Base-by-base conservation (phyloP, 1,140 invertebrate species). In the Drosophila novamexicana region DNA sequence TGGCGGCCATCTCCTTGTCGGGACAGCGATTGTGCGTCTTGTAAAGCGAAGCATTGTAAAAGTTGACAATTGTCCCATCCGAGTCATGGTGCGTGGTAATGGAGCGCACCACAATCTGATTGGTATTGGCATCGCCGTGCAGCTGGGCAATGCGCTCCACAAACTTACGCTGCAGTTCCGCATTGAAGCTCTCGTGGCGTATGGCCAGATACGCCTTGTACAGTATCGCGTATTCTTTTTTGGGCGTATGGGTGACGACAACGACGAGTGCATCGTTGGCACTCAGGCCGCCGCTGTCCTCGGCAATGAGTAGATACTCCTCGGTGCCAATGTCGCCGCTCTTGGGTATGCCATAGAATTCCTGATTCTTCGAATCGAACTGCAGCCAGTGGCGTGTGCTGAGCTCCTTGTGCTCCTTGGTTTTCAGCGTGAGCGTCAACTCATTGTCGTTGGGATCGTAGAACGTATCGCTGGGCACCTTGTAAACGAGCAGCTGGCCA, bases 361-460 rank as follows among this genome's bases (percentile, higher is more conserved):
- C 97, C 90, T 97, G 96, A 93, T 97, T 97, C 66, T 96, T 96
- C 2, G 93, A 93, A 88, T 98, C 97, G 90, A 98, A 98, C 91
- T 98, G 97, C 49, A 98, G 92, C 97, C 97, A 98, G 82, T 96
- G 95, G n/a, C 94, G 92, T 0, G 94, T 63, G 1, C 95, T 93
- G 32, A 98, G 94, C 54, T 95, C 93, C 8, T 94, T 94, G 49
- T 95, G 94, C 70, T 97, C 95, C 47, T 94, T 94, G 36, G 95
- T 96, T 10, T 96, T 94, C 0, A 98, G 93, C 1, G 95, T 95
- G 71, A 98, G 94, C 50, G 95, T 95, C 1, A 89, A 14, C 64
- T 95, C 95, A 16, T 96, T 96, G 91, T 97, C 97, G 92, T 98
- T 96, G 1, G 95, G 95, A 93, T 98, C 98, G 90, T 96, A 97